These are phyloP conservation scores for Ips typographus DNA, from an alignment of 1,140 invertebrate species.

Conservation along the genomic window DNA sequence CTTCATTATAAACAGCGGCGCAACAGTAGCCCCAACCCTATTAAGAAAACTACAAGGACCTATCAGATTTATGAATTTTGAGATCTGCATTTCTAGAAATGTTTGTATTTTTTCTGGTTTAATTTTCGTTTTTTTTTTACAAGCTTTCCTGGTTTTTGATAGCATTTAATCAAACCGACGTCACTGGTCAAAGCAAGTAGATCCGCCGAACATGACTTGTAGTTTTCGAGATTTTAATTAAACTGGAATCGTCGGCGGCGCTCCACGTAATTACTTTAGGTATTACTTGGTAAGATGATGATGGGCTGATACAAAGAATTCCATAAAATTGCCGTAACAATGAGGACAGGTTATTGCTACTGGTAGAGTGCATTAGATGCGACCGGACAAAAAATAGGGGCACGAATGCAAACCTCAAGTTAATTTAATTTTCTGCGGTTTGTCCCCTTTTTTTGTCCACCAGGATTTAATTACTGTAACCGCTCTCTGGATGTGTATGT, in stretches of 20 bases:
- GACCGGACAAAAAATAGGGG: constrained; percentile 11
- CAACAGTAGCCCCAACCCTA: constrained; percentile 9
- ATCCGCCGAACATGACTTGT: constrained; percentile 30
- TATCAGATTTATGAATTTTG: too few species aligned
- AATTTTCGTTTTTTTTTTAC: too few species aligned
- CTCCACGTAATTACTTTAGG: constrained; percentile 32
- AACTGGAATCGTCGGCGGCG: constrained; percentile 30
- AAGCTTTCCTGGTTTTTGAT: too few species aligned
- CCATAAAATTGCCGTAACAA: constrained; percentile 32
- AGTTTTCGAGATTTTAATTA: constrained; percentile 37
- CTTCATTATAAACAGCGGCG: constrained; percentile 28
- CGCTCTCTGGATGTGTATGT: too few species aligned
- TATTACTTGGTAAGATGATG: constrained; percentile 31
- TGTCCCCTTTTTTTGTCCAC: constrained; percentile 1
- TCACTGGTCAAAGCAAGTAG: constrained; percentile 17
- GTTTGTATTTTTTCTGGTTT: too few species aligned
- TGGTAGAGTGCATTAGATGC: constrained; percentile 18
- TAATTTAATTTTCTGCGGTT: constrained; percentile 14
- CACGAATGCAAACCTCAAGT: constrained; percentile 27
- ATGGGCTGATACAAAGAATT: constrained; percentile 35
- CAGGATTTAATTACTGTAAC: too few species aligned
- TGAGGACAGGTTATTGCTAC: constrained; percentile 31
- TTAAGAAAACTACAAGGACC: too few species aligned
- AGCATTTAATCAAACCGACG: constrained; percentile 7
- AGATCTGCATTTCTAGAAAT: too few species aligned